These are phyloP conservation scores for Drosophila hawaiiensis DNA, from an alignment of 2,888 invertebrate species.

Conservation along the genomic window DNA sequence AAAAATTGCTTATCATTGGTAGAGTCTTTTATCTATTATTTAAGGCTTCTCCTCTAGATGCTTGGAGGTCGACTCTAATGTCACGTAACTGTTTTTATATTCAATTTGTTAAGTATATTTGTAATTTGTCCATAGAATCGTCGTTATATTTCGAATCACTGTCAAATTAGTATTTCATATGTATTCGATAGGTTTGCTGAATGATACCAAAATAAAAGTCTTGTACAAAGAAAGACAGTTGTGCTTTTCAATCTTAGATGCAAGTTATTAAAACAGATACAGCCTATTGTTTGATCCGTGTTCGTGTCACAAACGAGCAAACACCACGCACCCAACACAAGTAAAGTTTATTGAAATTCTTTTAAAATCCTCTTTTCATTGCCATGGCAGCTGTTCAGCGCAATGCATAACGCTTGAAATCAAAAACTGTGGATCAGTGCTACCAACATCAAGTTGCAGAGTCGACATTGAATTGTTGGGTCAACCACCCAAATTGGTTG, in stretches of 20 bases:
- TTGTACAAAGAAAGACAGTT: background rate
- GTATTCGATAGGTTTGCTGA: background rate
- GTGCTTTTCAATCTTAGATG: background rate
- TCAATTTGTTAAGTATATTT: background rate
- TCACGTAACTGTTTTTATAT: background rate
- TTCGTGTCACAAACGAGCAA: background rate
- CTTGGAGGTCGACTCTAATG: too few relatives aligned
- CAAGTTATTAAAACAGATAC: background rate
- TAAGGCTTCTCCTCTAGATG: background rate
- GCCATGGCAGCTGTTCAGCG: conserved; percentile 18
- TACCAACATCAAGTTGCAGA: conserved; percentile 38
- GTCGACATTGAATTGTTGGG: conserved; percentile 35
- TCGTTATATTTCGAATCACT: background rate
- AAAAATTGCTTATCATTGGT: too few relatives aligned
- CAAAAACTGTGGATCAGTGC: conserved; percentile 29
- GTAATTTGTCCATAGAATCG: background rate
- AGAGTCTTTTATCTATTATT: background rate
- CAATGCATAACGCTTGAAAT: conserved; percentile 18
- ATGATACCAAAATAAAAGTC: background rate
- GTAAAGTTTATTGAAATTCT: conserved; percentile 8
- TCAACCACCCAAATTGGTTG: conserved; percentile 45
- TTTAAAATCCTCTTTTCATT: conserved; percentile 36
- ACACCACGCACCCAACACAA: too few relatives aligned
- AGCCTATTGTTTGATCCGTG: background rate
- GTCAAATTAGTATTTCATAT: background rate